A percentile compares a stretch with the other conserved stretches of the same genome.
Conservation (phyloP, 2,888 invertebrate genomes). For the Abrostola tripartita region DNA sequence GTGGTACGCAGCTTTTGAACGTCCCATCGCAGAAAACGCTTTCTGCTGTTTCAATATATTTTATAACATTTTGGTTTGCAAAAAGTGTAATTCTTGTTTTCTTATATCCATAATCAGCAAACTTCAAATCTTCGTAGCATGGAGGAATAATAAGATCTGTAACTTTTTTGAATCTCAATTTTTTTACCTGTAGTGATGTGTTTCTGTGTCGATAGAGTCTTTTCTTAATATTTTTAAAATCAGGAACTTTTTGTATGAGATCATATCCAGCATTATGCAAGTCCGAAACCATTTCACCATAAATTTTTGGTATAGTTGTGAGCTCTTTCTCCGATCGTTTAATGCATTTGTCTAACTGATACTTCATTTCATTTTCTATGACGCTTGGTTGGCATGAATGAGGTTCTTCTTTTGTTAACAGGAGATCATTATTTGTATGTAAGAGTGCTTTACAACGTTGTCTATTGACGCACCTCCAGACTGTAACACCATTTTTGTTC, state of each 20-base stretch:
- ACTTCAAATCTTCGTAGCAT: background rate
- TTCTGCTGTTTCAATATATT: background rate
- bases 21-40: too few species aligned
- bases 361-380: slow-evolving; percentile 11
- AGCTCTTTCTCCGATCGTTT: slow-evolving; percentile 8
- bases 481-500: slow-evolving; percentile 13
- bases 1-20: slow-evolving; percentile 10
- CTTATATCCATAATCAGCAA: background rate
- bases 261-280: slow-evolving; percentile 4
- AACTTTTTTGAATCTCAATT: background rate
- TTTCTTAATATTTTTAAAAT: slow-evolving; percentile 1
- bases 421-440: slow-evolving; percentile 7
- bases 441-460: slow-evolving; percentile 8
- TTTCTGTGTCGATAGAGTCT: background rate
- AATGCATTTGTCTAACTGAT: slow-evolving; percentile 9
- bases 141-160: too few species aligned
- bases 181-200: background rate
- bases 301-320: slow-evolving; percentile 8
- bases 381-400: slow-evolving; percentile 7
- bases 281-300: slow-evolving; percentile 8
- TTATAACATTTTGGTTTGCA: background rate
- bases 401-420: slow-evolving; percentile 9
- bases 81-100: slow-evolving; percentile 1
- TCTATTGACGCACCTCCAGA: slow-evolving; percentile 9
- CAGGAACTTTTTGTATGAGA: background rate